Evolutionary conservation across 2,113 vertebrate genomes (phyloP), one percentile per base, ranked within the genome.

Genomic region (Plecturocebus donacophilus): DNA sequence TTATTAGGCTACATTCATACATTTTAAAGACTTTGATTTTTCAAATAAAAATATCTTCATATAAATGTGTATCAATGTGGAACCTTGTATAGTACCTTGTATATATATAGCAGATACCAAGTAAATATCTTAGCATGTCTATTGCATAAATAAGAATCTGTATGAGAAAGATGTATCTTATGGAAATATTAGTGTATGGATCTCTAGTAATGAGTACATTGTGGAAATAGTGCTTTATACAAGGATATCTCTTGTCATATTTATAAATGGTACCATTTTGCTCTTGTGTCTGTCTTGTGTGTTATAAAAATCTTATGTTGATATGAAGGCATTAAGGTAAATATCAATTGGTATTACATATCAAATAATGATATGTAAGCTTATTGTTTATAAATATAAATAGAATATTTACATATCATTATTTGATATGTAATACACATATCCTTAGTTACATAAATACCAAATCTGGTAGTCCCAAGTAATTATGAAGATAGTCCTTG

Each of bases 341-440:
- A 83, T 79, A 54, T 14, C n/a, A 52, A 19, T 52, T 52, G 52
- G 52, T 52, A 52, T 52, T 52, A 17, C 52, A 52, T 52, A 52
- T 52, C 10, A 71, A 88, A 81, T 17, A 68, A 61, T 71, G 23
- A 79, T 85, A 82, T 96, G n/a, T 82, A 40, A 75, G 84, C 23
- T 95, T 90, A 79, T 38, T 96, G 80, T 97, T 94, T 35, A 94
- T 66, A 83, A 91, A 85, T 54, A 35, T 75, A 87, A 89, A 47
- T 87, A n/a, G 6, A 49, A 6, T 91, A n/a, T n/a, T n/a, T n/a
- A n/a, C n/a, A n/a, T n/a, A n/a, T n/a, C n/a, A n/a, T n/a, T n/a
- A n/a, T n/a, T n/a, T n/a, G n/a, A n/a, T n/a, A n/a, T n/a, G n/a
- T 95, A 81, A 58, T 93, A 75, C 13, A 30, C 4, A 23, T 52